Evolutionary conservation across 2,797 vertebrate genomes (phyloP).

Genomic region (Microctenopoma stevenorrisi): DNA sequence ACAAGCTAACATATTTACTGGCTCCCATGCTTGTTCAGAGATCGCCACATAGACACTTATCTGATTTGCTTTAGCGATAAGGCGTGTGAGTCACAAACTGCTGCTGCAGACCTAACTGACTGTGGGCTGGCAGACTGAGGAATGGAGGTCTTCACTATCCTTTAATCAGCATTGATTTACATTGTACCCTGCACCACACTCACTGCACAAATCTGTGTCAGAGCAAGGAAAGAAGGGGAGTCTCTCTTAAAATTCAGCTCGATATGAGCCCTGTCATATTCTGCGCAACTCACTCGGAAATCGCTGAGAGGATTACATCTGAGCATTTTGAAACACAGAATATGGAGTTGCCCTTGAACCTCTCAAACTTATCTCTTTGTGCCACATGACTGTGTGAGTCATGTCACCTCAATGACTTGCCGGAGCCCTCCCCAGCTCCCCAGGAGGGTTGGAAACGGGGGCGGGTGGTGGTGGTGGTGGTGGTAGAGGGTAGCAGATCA

Average conservation of each 20-base stretch:
- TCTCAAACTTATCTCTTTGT: constrained; percentile 60
- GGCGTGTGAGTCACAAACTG: not conserved
- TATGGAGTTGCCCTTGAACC: constrained; percentile 41
- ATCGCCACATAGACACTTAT: not conserved
- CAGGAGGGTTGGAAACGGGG: constrained; percentile 20
- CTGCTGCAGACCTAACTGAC: constrained; percentile 15
- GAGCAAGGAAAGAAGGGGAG: constrained; percentile 9
- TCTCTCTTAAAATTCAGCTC: constrained; percentile 24
- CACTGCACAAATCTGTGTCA: constrained; percentile 43
- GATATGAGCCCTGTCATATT: constrained; percentile 42
- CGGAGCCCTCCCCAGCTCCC: constrained; percentile 26
- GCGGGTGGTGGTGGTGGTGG: not conserved
- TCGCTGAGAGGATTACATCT: constrained; percentile 52
- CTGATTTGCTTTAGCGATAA: not conserved
- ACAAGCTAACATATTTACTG: no score
- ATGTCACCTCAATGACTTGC: constrained; percentile 57
- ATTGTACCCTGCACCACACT: constrained; percentile 26
- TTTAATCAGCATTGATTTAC: constrained; percentile 66
- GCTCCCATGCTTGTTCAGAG: no score
- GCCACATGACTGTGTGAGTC: constrained; percentile 41
- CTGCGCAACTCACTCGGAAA: constrained; percentile 29
- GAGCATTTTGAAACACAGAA: constrained; percentile 47
- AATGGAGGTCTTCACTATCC: constrained; percentile 56
- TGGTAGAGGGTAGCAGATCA: constrained; percentile 47
- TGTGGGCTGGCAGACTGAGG: constrained; percentile 31